Conservation (phyloP, 2,797 vertebrate species). For the Coregonus sp. region DNA sequence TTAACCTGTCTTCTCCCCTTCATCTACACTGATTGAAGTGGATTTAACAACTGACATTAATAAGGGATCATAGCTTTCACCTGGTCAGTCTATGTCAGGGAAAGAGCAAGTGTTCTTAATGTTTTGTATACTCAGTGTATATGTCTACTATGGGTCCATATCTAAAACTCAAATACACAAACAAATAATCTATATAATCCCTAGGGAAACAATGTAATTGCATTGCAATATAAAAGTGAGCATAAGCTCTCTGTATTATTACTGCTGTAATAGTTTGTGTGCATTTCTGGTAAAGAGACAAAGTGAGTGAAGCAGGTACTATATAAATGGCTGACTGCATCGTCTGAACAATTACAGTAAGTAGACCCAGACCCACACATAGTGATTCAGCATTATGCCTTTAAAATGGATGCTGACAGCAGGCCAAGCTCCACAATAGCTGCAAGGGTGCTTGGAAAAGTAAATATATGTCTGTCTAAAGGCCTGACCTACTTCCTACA, state of each 20-base stretch:
- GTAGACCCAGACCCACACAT: conserved; percentile 29
- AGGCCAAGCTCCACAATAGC: conserved; percentile 33
- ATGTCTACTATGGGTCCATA: conserved; percentile 9
- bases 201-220: conserved; percentile 21
- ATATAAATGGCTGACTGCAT: conserved; percentile 29
- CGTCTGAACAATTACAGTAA: conserved; percentile 20
- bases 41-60: too few species aligned
- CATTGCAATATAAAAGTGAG: conserved; percentile 10
- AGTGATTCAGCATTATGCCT: conserved; percentile 47
- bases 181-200: conserved; percentile 12
- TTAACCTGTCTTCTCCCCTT: too few species aligned
- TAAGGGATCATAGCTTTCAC: too few species aligned
- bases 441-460: conserved; percentile 31
- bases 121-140: too few species aligned
- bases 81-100: too few species aligned
- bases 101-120: too few species aligned
- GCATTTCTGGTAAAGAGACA: conserved; percentile 24
- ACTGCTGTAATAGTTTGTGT: conserved; percentile 16
- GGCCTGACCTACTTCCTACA: conserved; percentile 42
- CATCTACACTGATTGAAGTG: too few species aligned
- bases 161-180: conserved; percentile 10
- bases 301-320: conserved; percentile 21
- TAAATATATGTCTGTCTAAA: conserved; percentile 26
- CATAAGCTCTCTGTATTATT: background rate
- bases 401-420: conserved; percentile 22